A percentile compares a stretch with the other conserved stretches of the same genome.
Conservation (phyloP, 2,888 invertebrate species). For the Nematopogon swammerdamellus region DNA sequence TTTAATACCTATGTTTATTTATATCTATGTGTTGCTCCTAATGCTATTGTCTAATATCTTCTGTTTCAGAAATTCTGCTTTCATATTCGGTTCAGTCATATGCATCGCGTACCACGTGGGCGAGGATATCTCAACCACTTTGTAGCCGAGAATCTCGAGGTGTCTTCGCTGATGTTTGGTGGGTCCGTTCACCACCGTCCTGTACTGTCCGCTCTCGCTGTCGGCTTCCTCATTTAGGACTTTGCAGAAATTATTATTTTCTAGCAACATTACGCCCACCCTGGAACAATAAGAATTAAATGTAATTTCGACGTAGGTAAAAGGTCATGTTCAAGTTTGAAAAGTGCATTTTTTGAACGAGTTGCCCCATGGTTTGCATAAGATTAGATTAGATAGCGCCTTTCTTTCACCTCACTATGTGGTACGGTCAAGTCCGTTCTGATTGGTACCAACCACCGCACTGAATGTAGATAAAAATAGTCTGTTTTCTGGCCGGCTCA, state of each 20-base stretch:
- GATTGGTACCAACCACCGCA: too few relatives aligned
- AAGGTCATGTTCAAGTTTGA: too few relatives aligned
- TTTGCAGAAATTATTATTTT: background rate
- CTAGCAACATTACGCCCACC: background rate
- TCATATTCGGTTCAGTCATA: constrained; percentile 23
- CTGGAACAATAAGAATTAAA: background rate
- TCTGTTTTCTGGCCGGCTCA: too few relatives aligned
- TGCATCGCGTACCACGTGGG: constrained; percentile 29
- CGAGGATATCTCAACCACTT: constrained; percentile 23
- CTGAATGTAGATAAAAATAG: too few relatives aligned
- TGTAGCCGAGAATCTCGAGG: constrained; percentile 34
- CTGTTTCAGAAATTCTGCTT: constrained; percentile 10
- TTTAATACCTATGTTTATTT: too few relatives aligned
- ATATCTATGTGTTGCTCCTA: too few relatives aligned
- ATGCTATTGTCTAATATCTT: constrained; percentile 3
- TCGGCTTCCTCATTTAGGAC: background rate
- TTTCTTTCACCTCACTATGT: too few relatives aligned
- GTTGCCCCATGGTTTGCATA: too few relatives aligned
- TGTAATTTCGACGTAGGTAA: too few relatives aligned
- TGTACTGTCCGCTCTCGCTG: background rate
- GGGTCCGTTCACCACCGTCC: constrained; percentile 15
- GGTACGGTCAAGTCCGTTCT: too few relatives aligned
- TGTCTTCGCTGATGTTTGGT: constrained; percentile 23
- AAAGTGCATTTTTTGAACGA: too few relatives aligned
- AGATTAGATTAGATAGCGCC: too few relatives aligned